Evolutionary conservation across 2,797 vertebrate genomes (phyloP), one percentile per base, ranked within the genome.

Genomic region (Agapornis canus): DNA sequence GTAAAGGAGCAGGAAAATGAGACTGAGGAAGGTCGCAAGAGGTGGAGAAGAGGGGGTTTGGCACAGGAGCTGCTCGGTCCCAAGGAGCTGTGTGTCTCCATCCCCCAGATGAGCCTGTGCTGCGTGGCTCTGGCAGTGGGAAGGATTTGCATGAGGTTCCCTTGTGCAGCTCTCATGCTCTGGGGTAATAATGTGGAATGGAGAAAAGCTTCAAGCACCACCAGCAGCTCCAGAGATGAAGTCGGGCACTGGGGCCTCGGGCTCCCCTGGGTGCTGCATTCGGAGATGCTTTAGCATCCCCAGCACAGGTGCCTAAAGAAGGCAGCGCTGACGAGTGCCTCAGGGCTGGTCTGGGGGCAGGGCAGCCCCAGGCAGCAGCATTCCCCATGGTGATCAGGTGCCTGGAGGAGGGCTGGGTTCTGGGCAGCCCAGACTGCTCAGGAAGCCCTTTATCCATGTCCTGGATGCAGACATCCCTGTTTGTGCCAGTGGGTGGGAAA

Each of bases 1-100:
- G 42, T 39, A 16, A 59, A 52, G 51, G 59, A 63, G 3, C 9
- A 29, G 21, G 27, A 42, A 22, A 61, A 56, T 11, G 1, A 6
- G 31, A 48, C 17, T 40, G 60, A 12, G 43, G 52, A 16, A 78
- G 11, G n/a, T 6, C 5, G 5, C 3, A 13, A 2, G 49, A 19
- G 11, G 5, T 13, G 60, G 61, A 40, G 63, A 21, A 43, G 52
- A 10, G 2, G 2, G 16, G 10, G 18, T 39, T 78, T 59, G 48
- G 71, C 39, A 61, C 39, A 23, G 64, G 54, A 49, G 13, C 57
- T 75, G 42, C 43, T 69, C 37, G 10, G 27, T n/a, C 29, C 25
- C 1, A 0, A n/a, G 77, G 17, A 47, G 18, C 39, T 7, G 8
- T 4, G 2, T 2, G 13, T 2, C 5, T 45, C 37, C 15, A 6